phyloP scores from a whole-genome alignment of 2,888 invertebrate species.

The Copidosoma aretas region DNA sequence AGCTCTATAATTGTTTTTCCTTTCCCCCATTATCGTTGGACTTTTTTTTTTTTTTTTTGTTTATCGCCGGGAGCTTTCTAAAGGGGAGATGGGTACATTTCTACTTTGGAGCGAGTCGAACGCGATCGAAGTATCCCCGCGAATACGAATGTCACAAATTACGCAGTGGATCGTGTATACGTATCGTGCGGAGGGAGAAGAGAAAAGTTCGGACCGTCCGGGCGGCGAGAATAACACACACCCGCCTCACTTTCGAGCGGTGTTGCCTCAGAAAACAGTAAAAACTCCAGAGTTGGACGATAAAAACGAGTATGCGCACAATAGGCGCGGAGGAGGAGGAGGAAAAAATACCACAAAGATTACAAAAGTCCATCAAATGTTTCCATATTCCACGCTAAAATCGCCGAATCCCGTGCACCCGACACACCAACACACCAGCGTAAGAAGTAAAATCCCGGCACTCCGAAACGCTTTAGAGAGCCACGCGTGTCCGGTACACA shows the following conservation, averaged over 20 bases:
- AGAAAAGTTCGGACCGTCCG: not conserved
- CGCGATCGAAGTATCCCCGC: not conserved
- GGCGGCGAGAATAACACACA: not conserved
- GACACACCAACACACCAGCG: constrained; percentile 6
- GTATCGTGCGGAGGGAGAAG: not conserved
- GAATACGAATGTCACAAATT: not conserved
- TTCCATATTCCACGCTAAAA: not conserved
- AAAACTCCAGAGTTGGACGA: not conserved
- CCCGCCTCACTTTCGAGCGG: not conserved
- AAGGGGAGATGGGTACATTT: too few relatives aligned
- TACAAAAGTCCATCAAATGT: not conserved
- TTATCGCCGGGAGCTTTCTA: too few relatives aligned
- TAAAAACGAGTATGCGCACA: not conserved
- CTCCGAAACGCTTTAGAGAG: constrained; percentile 16
- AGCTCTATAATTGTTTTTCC: not conserved
- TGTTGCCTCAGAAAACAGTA: not conserved
- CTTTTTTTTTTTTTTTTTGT: not conserved
- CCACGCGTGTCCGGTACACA: not conserved
- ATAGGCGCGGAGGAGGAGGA: too few relatives aligned
- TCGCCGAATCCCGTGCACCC: not conserved
- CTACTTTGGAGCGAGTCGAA: too few relatives aligned
- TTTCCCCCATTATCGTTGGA: not conserved
- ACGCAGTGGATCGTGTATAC: not conserved
- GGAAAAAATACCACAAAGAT: not conserved
- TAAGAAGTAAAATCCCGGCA: constrained; percentile 11